Evolutionary conservation across 2,797 vertebrate genomes (phyloP), one percentile per base, ranked within the genome.

Genomic region (Phoxinus dragarum): DNA sequence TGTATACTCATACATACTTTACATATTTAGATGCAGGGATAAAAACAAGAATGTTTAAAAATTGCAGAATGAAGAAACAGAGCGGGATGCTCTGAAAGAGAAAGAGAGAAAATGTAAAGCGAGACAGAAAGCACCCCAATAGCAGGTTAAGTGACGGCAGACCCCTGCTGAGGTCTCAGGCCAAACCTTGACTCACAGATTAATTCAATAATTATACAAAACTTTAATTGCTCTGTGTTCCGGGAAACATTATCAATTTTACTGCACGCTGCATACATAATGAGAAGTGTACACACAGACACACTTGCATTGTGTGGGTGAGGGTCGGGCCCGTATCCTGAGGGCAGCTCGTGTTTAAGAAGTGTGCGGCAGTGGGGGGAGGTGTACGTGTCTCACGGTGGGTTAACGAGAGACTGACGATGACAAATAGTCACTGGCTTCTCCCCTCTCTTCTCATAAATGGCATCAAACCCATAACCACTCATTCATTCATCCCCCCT

Each of bases 371-470:
- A 64, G 34, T 56, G 38, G 82, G 80, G 69, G 84, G 67, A 59
- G 34, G 75, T 67, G 42, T 34, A 54, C 12, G 75, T 67, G 42
- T 66, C 79, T 61, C 75, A 80, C 8, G 79, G 61, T 5, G 44
- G 68, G 66, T 87, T 89, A 89, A 84, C 80, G 81, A 89, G 84
- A 83, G 79, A 61, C 67, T 71, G 21, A 77, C 79, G 69, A 84
- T 88, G 87, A 89, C 82, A 86, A 87, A 89, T 86, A 14, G 31
- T 73, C 27, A 38, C 42, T 54, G 75, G 61, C 74, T 84, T 80
- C 69, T 44, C 61, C 42, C 49, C 47, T 47, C 74, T 76, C 73
- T 27, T 27, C 31, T 84, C 38, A 80, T 44, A 77, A 80, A 67
- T 6, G 52, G n/a, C 61, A 85, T 88, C 82, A 83, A 86, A 49